phyloP scores from a whole-genome alignment of 1,140 invertebrate genomes.

The Drosophila arawakana region DNA sequence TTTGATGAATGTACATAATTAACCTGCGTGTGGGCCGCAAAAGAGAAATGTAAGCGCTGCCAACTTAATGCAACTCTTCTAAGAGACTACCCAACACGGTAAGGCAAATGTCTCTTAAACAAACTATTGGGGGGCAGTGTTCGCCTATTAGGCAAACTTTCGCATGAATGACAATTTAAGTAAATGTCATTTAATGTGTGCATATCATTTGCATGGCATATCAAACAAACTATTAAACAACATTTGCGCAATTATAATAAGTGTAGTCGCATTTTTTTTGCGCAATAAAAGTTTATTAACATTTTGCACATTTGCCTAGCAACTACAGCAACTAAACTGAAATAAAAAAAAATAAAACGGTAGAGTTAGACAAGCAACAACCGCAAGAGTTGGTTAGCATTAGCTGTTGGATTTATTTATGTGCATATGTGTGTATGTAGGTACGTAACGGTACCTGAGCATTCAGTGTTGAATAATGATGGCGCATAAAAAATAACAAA shows the following conservation, averaged over 20 bases:
- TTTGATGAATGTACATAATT: background rate
- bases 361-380: slow-evolving; percentile 53
- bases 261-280: slow-evolving; percentile 69
- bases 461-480: slow-evolving; percentile 78
- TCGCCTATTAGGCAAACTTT: slow-evolving; percentile 43
- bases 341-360: slow-evolving; percentile 23
- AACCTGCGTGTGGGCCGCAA: slow-evolving; percentile 2
- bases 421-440: too few relatives aligned
- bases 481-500: slow-evolving; percentile 49
- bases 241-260: slow-evolving; percentile 68
- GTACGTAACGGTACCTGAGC: slow-evolving; percentile 69
- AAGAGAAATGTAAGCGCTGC: slow-evolving; percentile 7
- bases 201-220: slow-evolving; percentile 55
- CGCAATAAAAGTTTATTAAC: slow-evolving; percentile 81
- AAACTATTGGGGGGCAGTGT: background rate
- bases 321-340: slow-evolving; percentile 37
- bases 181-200: slow-evolving; percentile 22
- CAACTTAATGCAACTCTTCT: slow-evolving; percentile 9
- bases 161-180: slow-evolving; percentile 43
- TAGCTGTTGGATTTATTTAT: slow-evolving; percentile 53
- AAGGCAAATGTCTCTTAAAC: background rate
- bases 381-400: slow-evolving; percentile 69
- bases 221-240: slow-evolving; percentile 48
- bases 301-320: slow-evolving; percentile 75
- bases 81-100: too few relatives aligned